Evolutionary conservation across 2,888 invertebrate species (phyloP).

Genomic region (Chelonus formosanus): DNA sequence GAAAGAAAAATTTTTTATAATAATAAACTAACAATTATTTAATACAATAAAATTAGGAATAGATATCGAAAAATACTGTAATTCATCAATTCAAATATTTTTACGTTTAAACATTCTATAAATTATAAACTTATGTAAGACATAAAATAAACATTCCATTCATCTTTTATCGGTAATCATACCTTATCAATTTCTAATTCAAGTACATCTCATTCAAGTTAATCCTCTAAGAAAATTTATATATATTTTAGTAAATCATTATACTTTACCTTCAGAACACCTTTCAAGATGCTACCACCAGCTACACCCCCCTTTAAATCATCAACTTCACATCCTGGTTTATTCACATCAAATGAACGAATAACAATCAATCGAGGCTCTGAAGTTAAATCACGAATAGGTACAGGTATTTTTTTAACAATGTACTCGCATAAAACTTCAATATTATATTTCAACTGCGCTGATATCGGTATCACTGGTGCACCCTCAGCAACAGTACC

Average conservation of each 20-base stretch:
- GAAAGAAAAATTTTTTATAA: neutral
- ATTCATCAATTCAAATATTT: too few relatives aligned
- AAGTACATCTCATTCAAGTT: too few relatives aligned
- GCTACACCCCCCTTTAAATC: constrained; percentile 99
- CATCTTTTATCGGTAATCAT: too few relatives aligned
- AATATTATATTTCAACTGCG: constrained; percentile 98
- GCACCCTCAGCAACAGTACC: constrained; percentile 98
- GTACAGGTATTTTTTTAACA: constrained; percentile 97
- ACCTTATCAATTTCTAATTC: too few relatives aligned
- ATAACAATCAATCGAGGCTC: constrained; percentile 95
- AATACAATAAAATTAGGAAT: neutral
- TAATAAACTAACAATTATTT: constrained; percentile 12
- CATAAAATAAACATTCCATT: too few relatives aligned
- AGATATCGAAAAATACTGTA: too few relatives aligned
- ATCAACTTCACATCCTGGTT: constrained; percentile 98
- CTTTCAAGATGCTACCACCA: constrained; percentile 96
- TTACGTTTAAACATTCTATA: too few relatives aligned
- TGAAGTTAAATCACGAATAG: constrained; percentile 92
- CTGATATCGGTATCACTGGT: constrained; percentile 98
- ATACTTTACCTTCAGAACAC: constrained; percentile 79
- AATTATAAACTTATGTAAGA: too few relatives aligned
- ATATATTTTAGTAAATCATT: too few relatives aligned
- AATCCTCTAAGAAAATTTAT: too few relatives aligned
- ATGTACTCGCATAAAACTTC: constrained; percentile 99
- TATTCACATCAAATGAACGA: constrained; percentile 98